Evolutionary conservation across 2,888 invertebrate species (phyloP), one percentile per base, ranked within the genome.

Genomic region (Prosopocoilus inquinatus): DNA sequence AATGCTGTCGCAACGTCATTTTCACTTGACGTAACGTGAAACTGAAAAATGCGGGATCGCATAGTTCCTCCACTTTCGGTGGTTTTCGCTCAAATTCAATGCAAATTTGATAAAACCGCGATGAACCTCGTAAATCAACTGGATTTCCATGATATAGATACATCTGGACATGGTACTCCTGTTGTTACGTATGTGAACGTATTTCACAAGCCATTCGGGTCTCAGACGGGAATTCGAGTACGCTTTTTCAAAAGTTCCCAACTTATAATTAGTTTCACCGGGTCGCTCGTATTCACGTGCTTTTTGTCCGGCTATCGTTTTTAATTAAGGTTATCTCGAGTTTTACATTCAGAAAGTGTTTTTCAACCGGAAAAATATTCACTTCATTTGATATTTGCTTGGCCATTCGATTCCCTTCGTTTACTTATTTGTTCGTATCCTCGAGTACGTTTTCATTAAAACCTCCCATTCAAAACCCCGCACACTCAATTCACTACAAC

Each of bases 1-100:
- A 78, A 75, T 69, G 73, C 75, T 75, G 78, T 78, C 77, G 76
- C 75, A 70, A 74, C 75, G 75, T 76, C 75, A 76, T 76, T 75
- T 75, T 75, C 76, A 75, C 75, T 73, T 73, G 72, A 73, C 71
- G 70, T 73, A 74, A 71, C 72, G 67, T 64, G 62, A 69, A 73
- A 73, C 44, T 47, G 72, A 73, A 72, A 76, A 75, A 73, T 73
- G 72, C 66, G 62, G 64, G 63, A 59, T 61, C 65, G 64, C 61
- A 67, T 61, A 59, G 47, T 50, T 62, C 61, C 61, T 61, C 55
- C 48, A n/a, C 45, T 11, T 16, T 54, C 58, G 49, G 58, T 53
- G 38, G 43, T n/a, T n/a, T n/a, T 57, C 53, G 53, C 55, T 52
- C 55, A 60, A 64, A 63, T 64, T 61, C 55, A 55, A 65, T 64